Percentiles rank a stretch among this genome's conserved stretches.
phyloP scores from a whole-genome alignment of 2,797 vertebrate genomes.

The Diplodus sargus region DNA sequence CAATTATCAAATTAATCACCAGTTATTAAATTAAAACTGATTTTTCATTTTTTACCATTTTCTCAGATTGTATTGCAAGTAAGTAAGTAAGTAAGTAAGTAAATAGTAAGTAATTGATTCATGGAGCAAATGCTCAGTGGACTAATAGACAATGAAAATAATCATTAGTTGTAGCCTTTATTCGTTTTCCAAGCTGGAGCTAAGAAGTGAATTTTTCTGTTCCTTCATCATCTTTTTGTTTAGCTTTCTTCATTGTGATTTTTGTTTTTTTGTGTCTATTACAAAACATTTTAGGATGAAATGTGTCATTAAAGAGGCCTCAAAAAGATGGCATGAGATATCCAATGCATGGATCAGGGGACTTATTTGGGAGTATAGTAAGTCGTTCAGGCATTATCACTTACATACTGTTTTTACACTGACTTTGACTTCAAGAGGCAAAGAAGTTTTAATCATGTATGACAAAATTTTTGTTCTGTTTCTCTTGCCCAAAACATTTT shows the following conservation, averaged over 20 bases:
- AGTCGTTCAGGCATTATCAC: not conserved
- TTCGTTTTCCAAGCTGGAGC: not conserved
- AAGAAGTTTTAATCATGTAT: not conserved
- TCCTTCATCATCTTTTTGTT: no score
- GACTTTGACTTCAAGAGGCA: not conserved
- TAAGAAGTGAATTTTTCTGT: not conserved
- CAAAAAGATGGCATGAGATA: not conserved
- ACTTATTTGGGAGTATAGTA: no score
- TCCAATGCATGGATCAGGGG: not conserved
- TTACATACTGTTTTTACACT: not conserved
- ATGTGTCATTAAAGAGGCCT: not conserved
- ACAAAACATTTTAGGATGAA: not conserved
- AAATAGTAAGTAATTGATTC: no score
- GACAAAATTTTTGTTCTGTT: not conserved
- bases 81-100: no score
- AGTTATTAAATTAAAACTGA: no score
- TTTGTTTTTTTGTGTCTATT: not conserved
- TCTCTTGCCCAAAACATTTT: constrained; percentile 5
- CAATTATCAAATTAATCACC: no score
- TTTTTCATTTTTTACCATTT: no score
- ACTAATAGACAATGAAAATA: no score
- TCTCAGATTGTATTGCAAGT: no score
- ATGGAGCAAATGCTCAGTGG: no score
- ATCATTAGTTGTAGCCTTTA: no score
- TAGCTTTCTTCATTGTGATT: not conserved